phyloP scores from a whole-genome alignment of 2,797 vertebrate genomes.

The Enteromius unitaeniatus region DNA sequence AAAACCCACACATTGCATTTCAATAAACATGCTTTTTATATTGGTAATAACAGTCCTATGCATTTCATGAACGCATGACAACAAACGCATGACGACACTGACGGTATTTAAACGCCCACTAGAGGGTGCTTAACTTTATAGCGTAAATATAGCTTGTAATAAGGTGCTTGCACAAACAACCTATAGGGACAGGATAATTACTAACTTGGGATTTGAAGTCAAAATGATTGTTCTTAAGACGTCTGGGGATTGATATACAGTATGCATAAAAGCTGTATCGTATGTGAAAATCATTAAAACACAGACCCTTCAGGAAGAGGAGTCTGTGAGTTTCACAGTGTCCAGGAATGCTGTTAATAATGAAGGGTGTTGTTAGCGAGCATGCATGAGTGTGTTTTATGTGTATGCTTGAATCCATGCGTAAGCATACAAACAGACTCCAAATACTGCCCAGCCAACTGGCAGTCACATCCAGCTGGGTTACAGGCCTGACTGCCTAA shows the following conservation, averaged over 20 bases:
- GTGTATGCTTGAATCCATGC: constrained; percentile 33
- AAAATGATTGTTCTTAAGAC: not conserved
- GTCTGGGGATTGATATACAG: not conserved
- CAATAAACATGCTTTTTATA: too few relatives aligned
- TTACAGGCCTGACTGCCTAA: constrained; percentile 77
- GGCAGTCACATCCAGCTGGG: constrained; percentile 79
- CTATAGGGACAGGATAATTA: too few relatives aligned
- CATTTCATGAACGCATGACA: too few relatives aligned
- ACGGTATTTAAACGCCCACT: too few relatives aligned
- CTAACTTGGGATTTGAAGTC: not conserved
- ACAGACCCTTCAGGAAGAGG: not conserved
- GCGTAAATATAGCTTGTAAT: too few relatives aligned
- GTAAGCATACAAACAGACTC: constrained; percentile 44
- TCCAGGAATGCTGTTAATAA: constrained; percentile 36
- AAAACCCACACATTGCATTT: too few relatives aligned
- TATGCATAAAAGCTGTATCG: not conserved
- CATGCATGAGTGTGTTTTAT: constrained; percentile 45
- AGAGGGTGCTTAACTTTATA: too few relatives aligned
- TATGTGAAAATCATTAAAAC: not conserved
- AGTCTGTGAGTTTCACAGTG: constrained; percentile 8
- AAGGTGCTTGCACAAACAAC: too few relatives aligned
- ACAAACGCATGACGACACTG: too few relatives aligned
- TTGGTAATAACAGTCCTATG: too few relatives aligned
- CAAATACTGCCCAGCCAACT: constrained; percentile 70
- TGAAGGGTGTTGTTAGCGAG: constrained; percentile 23